A percentile compares a stretch with the other conserved stretches of the same genome.
Evolutionary conservation across 2,888 invertebrate species (phyloP).

Genomic region (Thelaira solivaga): DNA sequence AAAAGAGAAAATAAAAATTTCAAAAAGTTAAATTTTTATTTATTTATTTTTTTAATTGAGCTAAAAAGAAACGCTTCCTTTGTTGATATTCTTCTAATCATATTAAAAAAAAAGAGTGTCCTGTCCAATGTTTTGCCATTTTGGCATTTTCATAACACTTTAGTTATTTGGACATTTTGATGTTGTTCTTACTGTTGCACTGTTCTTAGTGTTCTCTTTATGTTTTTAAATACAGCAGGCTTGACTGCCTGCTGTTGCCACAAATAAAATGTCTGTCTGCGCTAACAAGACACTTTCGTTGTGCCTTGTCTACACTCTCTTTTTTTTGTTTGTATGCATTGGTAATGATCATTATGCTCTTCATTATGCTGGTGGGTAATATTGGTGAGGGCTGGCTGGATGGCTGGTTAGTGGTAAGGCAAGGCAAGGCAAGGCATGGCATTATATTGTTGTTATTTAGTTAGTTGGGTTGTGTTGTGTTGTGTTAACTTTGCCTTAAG

Average conservation of each 20-base stretch:
- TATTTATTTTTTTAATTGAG: not conserved
- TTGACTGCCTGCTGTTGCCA: constrained; percentile 31
- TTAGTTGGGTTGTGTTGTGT: constrained; percentile 40
- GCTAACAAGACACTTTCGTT: constrained; percentile 56
- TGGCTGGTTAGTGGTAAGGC: constrained; percentile 7
- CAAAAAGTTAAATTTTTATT: constrained; percentile 7
- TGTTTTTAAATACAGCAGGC: not conserved
- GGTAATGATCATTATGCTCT: constrained; percentile 14
- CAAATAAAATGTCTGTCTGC: constrained; percentile 25
- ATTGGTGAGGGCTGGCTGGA: constrained; percentile 16
- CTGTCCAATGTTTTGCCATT: constrained; percentile 44
- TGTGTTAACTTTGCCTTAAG: constrained; percentile 54
- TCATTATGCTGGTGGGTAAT: constrained; percentile 22
- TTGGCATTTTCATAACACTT: constrained; percentile 48
- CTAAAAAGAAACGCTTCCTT: not conserved
- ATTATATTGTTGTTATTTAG: constrained; percentile 33
- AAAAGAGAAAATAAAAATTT: no score
- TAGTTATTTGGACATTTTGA: constrained; percentile 18
- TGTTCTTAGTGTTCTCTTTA: not conserved
- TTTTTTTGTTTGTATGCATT: constrained; percentile 11
- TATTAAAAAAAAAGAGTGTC: constrained; percentile 21
- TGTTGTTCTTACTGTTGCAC: not conserved
- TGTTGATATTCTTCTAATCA: constrained; percentile 17
- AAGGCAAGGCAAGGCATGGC: no score
- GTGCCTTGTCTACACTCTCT: constrained; percentile 40